Evolutionary conservation across 2,797 vertebrate genomes (phyloP), one percentile per base, ranked within the genome.

Genomic region (Echeneis naucrates): DNA sequence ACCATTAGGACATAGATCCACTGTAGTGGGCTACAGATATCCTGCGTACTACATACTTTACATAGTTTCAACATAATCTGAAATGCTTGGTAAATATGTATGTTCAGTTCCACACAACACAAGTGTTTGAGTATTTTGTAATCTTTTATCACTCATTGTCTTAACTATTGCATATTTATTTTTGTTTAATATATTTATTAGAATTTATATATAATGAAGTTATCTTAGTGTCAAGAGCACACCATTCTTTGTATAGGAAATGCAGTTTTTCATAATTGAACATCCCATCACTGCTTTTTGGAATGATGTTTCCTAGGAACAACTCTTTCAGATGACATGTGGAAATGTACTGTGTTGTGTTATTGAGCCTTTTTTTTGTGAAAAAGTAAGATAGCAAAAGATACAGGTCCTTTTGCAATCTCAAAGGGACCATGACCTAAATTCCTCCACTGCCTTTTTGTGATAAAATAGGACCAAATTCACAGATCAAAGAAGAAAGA

Each of bases 161-260:
- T 92, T 91, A 88, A 91, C 83, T 85, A 83, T 91, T 85, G 79
- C 90, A 88, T 89, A 85, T 92, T 90, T 80, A 94, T 92, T 37
- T 37, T 81, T 85, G 82, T 82, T 85, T 68, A 92, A 81, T 89
- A 78, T 95, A 95, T 94, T 93, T 93, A 93, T 91, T 93, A 92
- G 88, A 87, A 71, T 90, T 92, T 94, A 95, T 93, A 89, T 89
- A 91, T 73, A 87, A 70, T 87, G 75, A 44, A 68, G 82, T 80
- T 73, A 76, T 82, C 83, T 68, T 87, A 77, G 86, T 89, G 83
- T 91, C 68, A 21, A 78, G 77, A 85, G 81, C 82, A 86, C 85
- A 75, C 47, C 7, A 47, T 58, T 82, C 77, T 83, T 77, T 70
- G 64, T 67, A 75, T 14, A 84, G 75, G 40, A 84, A 85, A 79